These are phyloP conservation scores for Ceyx melanurus DNA, from an alignment of 2,113 vertebrate genomes.

Conservation along the genomic window DNA sequence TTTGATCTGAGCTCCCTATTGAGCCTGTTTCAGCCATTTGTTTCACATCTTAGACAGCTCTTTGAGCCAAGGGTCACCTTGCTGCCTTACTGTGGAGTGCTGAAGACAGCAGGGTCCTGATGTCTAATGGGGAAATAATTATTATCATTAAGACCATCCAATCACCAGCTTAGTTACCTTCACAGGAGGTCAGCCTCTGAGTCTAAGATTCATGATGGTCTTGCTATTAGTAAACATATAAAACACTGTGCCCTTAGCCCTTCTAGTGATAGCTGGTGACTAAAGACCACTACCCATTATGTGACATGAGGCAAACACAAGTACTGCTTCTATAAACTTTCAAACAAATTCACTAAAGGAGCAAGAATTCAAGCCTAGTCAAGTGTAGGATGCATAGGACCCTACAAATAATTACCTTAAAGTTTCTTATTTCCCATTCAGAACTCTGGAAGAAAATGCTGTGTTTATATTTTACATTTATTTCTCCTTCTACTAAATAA, in stretches of 20 bases:
- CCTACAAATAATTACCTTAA: neutral
- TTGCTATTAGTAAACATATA: neutral
- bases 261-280: neutral
- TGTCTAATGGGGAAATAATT: conserved; percentile 1
- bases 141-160: conserved; percentile 7
- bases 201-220: neutral
- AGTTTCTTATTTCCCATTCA: neutral
- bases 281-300: neutral
- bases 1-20: neutral
- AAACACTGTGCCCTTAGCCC: neutral
- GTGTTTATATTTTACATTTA: neutral
- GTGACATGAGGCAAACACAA: neutral
- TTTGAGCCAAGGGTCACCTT: conserved; percentile 5
- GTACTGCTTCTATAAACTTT: neutral
- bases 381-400: neutral
- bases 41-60: neutral
- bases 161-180: neutral
- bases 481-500: neutral
- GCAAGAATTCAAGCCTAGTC: neutral
- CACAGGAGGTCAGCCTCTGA: neutral
- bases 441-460: neutral
- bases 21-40: neutral
- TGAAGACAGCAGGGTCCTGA: neutral
- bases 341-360: neutral
- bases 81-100: neutral